phyloP scores from a whole-genome alignment of 30 jellyfish, hydroid and myxozoan genomes.

The Morbakka virulenta region DNA sequence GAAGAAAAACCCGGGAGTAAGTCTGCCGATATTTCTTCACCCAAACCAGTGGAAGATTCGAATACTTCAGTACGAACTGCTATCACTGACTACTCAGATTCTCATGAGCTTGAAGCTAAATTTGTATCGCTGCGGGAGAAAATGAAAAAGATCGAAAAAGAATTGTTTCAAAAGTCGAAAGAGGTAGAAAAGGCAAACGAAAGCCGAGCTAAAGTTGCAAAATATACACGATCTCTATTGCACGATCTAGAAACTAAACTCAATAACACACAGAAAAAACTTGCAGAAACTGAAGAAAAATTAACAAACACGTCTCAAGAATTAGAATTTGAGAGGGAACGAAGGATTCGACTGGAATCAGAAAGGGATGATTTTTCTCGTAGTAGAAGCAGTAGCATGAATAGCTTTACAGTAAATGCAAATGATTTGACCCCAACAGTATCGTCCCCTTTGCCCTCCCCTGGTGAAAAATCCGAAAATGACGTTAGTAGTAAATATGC shows the following conservation, averaged over 20 bases:
- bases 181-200: conserved; percentile 98
- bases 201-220: conserved; percentile 98
- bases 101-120: conserved; percentile 80
- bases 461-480: conserved; percentile 34
- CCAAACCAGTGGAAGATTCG: conserved; percentile 38
- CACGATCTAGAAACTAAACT: conserved; percentile 95
- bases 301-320: conserved; percentile 58
- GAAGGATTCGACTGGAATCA: conserved; percentile 70
- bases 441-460: conserved; percentile 10
- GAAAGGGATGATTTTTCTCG: conserved; percentile 51
- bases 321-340: conserved; percentile 76
- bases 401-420: conserved; percentile 11
- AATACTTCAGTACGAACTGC: conserved; percentile 35
- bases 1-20: conserved; percentile 30
- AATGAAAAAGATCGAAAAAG: conserved; percentile 88
- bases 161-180: conserved; percentile 81
- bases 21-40: conserved; percentile 5
- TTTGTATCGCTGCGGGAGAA: conserved; percentile 71
- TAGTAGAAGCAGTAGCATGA: conserved; percentile 66
- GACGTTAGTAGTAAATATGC: conserved; percentile 85
- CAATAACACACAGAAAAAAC: conserved; percentile 73
- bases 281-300: conserved; percentile 71
- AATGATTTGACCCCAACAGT: conserved; percentile 16
- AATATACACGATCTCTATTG: conserved; percentile 87
- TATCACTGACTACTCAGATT: conserved; percentile 49